Conservation (phyloP, 2,797 vertebrate genomes). For the Manis pentadactyla region DNA sequence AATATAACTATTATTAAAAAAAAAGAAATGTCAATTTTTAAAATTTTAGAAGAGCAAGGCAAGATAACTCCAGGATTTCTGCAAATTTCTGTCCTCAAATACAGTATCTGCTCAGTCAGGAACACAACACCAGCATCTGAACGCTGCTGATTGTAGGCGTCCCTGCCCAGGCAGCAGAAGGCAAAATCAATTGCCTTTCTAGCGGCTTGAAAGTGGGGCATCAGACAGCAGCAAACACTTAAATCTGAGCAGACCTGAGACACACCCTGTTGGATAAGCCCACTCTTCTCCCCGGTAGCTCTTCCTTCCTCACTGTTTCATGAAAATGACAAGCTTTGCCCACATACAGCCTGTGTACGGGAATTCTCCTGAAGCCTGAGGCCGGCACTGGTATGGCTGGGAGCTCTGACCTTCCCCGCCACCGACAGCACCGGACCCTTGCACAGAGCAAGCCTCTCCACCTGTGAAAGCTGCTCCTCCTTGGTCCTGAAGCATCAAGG, state of each 20-base stretch:
- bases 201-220: not conserved
- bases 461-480: not conserved
- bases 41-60: not conserved
- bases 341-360: not conserved
- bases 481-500: not conserved
- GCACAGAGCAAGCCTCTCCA: not conserved
- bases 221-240: not conserved
- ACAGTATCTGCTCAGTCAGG: not conserved
- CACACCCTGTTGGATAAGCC: not conserved
- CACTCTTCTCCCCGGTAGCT: not conserved
- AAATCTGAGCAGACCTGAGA: not conserved
- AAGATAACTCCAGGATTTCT: not conserved
- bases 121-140: not conserved
- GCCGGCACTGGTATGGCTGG: not conserved
- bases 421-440: fast-evolving
- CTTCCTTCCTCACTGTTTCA: not conserved
- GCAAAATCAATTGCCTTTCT: not conserved
- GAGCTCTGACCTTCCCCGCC: no score
- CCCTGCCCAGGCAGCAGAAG: not conserved
- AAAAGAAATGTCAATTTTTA: not conserved
- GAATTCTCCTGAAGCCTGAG: not conserved
- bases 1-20: not conserved
- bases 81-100: not conserved
- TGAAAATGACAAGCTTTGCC: not conserved
- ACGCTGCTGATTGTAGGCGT: not conserved